A percentile compares a stretch with the other conserved stretches of the same genome.
These are phyloP conservation scores for Trissoscelio sp. DNA, from an alignment of 2,888 invertebrate genomes.

Conservation along the genomic window DNA sequence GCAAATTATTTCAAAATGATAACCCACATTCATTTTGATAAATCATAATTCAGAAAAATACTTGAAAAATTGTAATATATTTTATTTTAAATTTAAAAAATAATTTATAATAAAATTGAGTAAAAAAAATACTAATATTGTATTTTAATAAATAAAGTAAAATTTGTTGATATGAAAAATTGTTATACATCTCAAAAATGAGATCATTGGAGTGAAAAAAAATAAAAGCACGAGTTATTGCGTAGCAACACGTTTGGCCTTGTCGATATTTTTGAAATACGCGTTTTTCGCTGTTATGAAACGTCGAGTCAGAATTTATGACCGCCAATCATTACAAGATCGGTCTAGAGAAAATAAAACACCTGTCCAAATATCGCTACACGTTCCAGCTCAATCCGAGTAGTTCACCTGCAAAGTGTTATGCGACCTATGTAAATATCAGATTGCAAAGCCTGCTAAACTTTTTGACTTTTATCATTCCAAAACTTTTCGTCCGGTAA, in stretches of 20 bases:
- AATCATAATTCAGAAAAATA: not conserved
- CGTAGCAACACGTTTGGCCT: slow-evolving; percentile 57
- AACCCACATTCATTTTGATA: not conserved
- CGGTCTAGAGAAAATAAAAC: slow-evolving; percentile 66
- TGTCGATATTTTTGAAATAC: slow-evolving; percentile 61
- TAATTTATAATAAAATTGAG: too few relatives aligned
- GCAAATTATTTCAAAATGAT: slow-evolving; percentile 1
- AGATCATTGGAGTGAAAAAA: too few relatives aligned
- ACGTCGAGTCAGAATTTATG: slow-evolving; percentile 50
- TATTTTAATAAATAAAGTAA: too few relatives aligned
- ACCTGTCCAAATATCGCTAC: slow-evolving; percentile 67
- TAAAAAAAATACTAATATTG: too few relatives aligned
- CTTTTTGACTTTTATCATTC: slow-evolving; percentile 24
- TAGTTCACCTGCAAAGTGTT: slow-evolving; percentile 57
- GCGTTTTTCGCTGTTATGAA: slow-evolving; percentile 61
- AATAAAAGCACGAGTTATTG: slow-evolving; percentile 5
- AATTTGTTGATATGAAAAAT: too few relatives aligned
- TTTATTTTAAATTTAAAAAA: too few relatives aligned
- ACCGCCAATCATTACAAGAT: slow-evolving; percentile 63
- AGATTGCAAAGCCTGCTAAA: slow-evolving; percentile 35
- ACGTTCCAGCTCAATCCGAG: slow-evolving; percentile 27
- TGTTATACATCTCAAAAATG: too few relatives aligned
- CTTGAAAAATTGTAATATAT: too few relatives aligned
- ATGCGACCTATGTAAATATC: slow-evolving; percentile 61
- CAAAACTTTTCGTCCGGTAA: slow-evolving; percentile 4